These are phyloP conservation scores for Coleophora flavipennella DNA, from an alignment of 2,888 invertebrate species.

Conservation along the genomic window DNA sequence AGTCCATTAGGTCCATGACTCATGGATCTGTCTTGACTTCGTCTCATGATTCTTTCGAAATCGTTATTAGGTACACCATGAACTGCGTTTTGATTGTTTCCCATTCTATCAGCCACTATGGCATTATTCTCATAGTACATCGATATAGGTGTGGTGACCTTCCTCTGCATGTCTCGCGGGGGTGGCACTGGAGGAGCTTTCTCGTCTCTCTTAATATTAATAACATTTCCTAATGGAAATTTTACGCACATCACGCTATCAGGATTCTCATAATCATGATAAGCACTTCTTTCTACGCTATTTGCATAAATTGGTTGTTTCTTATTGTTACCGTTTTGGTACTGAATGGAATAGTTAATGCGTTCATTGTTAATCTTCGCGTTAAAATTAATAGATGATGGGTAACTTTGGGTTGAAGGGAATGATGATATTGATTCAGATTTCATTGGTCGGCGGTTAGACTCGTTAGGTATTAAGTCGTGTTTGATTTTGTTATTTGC, in stretches of 20 bases:
- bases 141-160: slow-evolving; percentile 65
- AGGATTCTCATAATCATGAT: slow-evolving; percentile 43
- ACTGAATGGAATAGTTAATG: slow-evolving; percentile 65
- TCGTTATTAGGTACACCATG: slow-evolving; percentile 64
- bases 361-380: slow-evolving; percentile 70
- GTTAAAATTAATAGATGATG: slow-evolving; percentile 68
- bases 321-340: slow-evolving; percentile 46
- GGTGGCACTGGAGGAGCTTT: slow-evolving; percentile 83
- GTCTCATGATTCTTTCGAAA: slow-evolving; percentile 61
- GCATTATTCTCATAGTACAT: slow-evolving; percentile 64
- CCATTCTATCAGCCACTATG: slow-evolving; percentile 40
- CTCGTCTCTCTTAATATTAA: slow-evolving; percentile 53
- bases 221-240: slow-evolving; percentile 65
- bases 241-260: slow-evolving; percentile 64
- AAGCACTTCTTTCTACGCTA: slow-evolving; percentile 48
- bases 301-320: slow-evolving; percentile 53
- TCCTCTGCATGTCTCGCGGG: slow-evolving; percentile 81
- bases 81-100: slow-evolving; percentile 33
- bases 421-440: slow-evolving; percentile 68
- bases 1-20: slow-evolving; percentile 62
- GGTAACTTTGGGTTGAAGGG: slow-evolving; percentile 66
- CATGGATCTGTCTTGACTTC: slow-evolving; percentile 57
- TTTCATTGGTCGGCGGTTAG: slow-evolving; percentile 49
- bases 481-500: slow-evolving; percentile 59
- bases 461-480: slow-evolving; percentile 44